Conservation (phyloP, 2,888 invertebrate genomes). For the Drosophila mimica region DNA sequence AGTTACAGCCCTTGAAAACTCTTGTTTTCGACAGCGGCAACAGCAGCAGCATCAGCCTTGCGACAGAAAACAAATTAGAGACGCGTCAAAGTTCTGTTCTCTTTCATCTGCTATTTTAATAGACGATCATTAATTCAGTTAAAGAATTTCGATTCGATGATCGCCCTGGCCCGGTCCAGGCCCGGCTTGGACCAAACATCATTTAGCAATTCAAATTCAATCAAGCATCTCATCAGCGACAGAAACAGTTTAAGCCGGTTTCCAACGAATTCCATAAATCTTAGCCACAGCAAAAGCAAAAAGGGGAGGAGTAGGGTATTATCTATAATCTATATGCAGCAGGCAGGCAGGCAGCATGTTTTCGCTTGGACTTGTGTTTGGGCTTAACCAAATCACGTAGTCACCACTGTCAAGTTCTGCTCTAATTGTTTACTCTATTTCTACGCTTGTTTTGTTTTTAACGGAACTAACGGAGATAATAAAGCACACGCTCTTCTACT, state of each 20-base stretch:
- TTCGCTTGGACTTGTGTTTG: constrained; percentile 20
- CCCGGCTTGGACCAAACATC: constrained; percentile 25
- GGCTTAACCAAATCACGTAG: constrained; percentile 69
- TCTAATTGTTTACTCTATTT: constrained; percentile 73
- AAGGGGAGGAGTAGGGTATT: neutral
- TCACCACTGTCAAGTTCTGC: constrained; percentile 56
- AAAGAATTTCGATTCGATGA: constrained; percentile 59
- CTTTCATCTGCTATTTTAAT: constrained; percentile 47
- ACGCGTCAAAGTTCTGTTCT: constrained; percentile 47
- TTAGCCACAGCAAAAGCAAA: constrained; percentile 22
- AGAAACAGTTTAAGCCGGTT: constrained; percentile 44
- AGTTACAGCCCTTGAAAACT: constrained; percentile 44
- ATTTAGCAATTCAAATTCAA: constrained; percentile 80
- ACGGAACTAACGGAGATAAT: constrained; percentile 65
- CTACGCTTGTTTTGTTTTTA: constrained; percentile 62
- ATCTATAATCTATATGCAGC: constrained; percentile 15
- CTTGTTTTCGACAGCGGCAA: constrained; percentile 52
- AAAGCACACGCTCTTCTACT: constrained; percentile 60
- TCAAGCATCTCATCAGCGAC: constrained; percentile 42
- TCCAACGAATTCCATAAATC: constrained; percentile 43
- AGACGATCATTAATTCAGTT: constrained; percentile 70
- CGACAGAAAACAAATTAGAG: constrained; percentile 49
- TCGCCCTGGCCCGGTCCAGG: constrained; percentile 34
- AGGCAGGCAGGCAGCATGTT: neutral
- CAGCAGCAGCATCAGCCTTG: constrained; percentile 36